Percentiles rank a stretch among this genome's conserved stretches.
Conservation (phyloP, 2,797 vertebrate genomes). For the Huso huso region DNA sequence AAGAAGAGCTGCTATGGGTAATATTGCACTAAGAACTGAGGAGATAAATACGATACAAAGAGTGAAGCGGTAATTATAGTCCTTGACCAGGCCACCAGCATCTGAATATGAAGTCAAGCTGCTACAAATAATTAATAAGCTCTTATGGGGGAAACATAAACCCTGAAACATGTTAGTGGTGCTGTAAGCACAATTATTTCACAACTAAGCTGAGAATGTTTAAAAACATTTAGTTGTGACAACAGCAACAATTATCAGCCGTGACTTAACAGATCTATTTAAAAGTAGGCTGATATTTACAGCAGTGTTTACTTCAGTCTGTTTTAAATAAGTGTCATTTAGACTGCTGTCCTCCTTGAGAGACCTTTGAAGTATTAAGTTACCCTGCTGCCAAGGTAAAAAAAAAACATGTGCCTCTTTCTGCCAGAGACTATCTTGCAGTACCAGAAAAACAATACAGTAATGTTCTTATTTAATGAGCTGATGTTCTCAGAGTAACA, state of each 20-base stretch:
- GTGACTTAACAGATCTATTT: background rate
- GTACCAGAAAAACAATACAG: constrained; percentile 48
- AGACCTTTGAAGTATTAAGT: constrained; percentile 3
- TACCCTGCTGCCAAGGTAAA: background rate
- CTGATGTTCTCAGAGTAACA: constrained; percentile 15
- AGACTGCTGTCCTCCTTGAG: background rate
- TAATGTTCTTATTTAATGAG: constrained; percentile 62
- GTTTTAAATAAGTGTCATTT: constrained; percentile 3
- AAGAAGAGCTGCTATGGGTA: constrained; percentile 82
- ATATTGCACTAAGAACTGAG: constrained; percentile 86
- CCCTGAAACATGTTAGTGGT: constrained; percentile 36
- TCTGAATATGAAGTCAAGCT: constrained; percentile 90
- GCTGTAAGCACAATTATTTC: constrained; percentile 47
- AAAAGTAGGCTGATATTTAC: background rate
- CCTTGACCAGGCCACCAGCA: constrained; percentile 89
- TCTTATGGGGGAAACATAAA: constrained; percentile 61
- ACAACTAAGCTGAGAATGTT: constrained; percentile 7
- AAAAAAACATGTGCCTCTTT: constrained; percentile 20
- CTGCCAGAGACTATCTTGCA: constrained; percentile 27
- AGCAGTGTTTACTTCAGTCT: background rate
- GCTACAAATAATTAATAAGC: constrained; percentile 99
- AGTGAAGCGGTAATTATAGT: constrained; percentile 90
- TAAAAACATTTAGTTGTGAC: background rate
- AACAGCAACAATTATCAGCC: background rate
- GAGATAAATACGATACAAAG: constrained; percentile 91